These are phyloP conservation scores for Connochaetes taurinus DNA, from an alignment of 2,113 vertebrate genomes.

Conservation along the genomic window DNA sequence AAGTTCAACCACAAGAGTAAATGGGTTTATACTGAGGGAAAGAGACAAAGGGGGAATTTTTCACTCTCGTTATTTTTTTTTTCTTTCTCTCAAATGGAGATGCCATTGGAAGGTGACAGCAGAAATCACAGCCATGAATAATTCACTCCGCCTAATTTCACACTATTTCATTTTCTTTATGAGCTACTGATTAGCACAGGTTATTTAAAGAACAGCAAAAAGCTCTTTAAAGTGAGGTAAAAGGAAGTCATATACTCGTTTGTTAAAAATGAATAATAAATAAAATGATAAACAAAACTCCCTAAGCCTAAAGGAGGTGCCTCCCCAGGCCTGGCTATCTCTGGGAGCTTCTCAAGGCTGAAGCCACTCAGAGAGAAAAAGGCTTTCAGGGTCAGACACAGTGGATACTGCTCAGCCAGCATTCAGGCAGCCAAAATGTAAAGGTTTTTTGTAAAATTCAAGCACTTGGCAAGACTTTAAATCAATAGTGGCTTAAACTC, in stretches of 20 bases:
- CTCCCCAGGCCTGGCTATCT: background rate
- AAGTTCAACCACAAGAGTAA: background rate
- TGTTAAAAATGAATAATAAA: background rate
- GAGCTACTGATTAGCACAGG: constrained; percentile 76
- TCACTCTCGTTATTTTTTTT: constrained; percentile 46
- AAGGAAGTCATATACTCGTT: constrained; percentile 7
- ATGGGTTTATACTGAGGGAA: background rate
- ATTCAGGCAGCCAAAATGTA: background rate
- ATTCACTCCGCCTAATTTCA: constrained; percentile 74
- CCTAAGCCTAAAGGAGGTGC: background rate
- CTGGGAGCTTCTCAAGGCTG: background rate
- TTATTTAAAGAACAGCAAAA: constrained; percentile 77
- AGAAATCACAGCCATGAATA: constrained; percentile 72
- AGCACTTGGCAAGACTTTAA: background rate
- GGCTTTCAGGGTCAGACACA: background rate
- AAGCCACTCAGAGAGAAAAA: background rate
- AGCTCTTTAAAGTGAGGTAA: constrained; percentile 77
- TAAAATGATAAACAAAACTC: background rate
- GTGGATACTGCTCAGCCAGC: background rate
- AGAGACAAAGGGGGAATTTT: background rate
- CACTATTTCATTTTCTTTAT: constrained; percentile 73
- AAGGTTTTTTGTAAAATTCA: background rate
- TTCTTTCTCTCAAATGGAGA: constrained; percentile 48
- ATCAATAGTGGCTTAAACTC: background rate
- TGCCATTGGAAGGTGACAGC: constrained; percentile 41